Evolutionary conservation across 1,140 invertebrate species (phyloP).

Genomic region (Globodera ellingtonae): DNA sequence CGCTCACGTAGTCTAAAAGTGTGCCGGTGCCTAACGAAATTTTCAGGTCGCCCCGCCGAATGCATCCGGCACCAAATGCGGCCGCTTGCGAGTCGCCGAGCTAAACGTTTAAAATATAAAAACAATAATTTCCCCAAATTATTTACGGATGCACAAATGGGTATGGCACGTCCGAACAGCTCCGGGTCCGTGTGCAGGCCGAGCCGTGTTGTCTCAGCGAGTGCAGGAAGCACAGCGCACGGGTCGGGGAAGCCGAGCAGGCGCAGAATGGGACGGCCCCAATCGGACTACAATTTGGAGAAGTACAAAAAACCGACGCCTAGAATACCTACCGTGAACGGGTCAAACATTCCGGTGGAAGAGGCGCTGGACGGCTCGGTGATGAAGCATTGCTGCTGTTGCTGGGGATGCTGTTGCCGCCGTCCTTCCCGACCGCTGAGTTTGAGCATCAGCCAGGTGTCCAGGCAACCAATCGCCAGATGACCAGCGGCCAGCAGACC

Average conservation of each 20-base stretch:
- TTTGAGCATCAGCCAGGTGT: conserved; percentile 88
- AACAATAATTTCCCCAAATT: conserved; percentile 41
- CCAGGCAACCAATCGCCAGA: conserved; percentile 84
- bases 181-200: conserved; percentile 64
- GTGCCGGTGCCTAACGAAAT: conserved; percentile 90
- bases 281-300: conserved; percentile 34
- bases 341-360: conserved; percentile 88
- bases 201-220: conserved; percentile 70
- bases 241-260: conserved; percentile 79
- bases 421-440: conserved; percentile 60
- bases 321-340: conserved; percentile 73
- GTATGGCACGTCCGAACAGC: conserved; percentile 78
- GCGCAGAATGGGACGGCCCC: conserved; percentile 62
- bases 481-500: conserved; percentile 71
- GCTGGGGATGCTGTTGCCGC: conserved; percentile 67
- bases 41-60: conserved; percentile 80
- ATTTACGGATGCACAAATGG: conserved; percentile 78
- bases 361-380: conserved; percentile 86
- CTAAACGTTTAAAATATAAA: conserved; percentile 58
- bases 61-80: conserved; percentile 87
- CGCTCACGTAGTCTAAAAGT: conserved; percentile 85
- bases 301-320: neutral
- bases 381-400: conserved; percentile 72
- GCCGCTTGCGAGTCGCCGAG: conserved; percentile 77
- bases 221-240: conserved; percentile 75